Evolutionary conservation across 2,888 invertebrate genomes (phyloP).

Genomic region (Leptura quadrifasciata): DNA sequence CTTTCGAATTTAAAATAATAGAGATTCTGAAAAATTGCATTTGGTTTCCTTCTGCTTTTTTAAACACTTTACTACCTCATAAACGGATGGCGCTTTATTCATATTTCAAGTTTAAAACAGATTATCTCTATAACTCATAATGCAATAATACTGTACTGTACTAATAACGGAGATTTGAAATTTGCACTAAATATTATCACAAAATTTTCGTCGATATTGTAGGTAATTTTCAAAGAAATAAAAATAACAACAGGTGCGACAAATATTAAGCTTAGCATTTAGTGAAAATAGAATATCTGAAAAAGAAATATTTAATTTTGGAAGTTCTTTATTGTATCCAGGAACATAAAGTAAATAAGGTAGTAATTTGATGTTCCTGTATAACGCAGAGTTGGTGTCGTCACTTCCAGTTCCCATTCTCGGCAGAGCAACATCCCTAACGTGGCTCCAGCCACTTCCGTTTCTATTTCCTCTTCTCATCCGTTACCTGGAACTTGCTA

Average conservation of each 20-base stretch:
- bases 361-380: slow-evolving; percentile 48
- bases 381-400: slow-evolving; percentile 49
- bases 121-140: too few relatives aligned
- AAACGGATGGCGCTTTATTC: too few relatives aligned
- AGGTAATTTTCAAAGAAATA: not conserved
- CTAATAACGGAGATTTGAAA: too few relatives aligned
- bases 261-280: not conserved
- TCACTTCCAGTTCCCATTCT: slow-evolving; percentile 59
- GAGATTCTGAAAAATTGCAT: too few relatives aligned
- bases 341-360: slow-evolving; percentile 42
- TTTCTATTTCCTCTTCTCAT: slow-evolving; percentile 61
- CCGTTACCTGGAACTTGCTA: slow-evolving; percentile 58
- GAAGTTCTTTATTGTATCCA: slow-evolving; percentile 30
- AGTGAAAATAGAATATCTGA: not conserved
- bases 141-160: too few relatives aligned
- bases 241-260: not conserved
- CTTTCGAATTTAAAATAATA: too few relatives aligned
- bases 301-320: slow-evolving; percentile 30
- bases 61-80: too few relatives aligned
- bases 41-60: too few relatives aligned
- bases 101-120: too few relatives aligned
- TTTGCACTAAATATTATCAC: too few relatives aligned
- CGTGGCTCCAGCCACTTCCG: slow-evolving; percentile 63
- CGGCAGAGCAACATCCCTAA: slow-evolving; percentile 53
- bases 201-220: too few relatives aligned